These are phyloP conservation scores for Okamejei kenojei DNA, from an alignment of 2,797 vertebrate species.

Conservation along the genomic window DNA sequence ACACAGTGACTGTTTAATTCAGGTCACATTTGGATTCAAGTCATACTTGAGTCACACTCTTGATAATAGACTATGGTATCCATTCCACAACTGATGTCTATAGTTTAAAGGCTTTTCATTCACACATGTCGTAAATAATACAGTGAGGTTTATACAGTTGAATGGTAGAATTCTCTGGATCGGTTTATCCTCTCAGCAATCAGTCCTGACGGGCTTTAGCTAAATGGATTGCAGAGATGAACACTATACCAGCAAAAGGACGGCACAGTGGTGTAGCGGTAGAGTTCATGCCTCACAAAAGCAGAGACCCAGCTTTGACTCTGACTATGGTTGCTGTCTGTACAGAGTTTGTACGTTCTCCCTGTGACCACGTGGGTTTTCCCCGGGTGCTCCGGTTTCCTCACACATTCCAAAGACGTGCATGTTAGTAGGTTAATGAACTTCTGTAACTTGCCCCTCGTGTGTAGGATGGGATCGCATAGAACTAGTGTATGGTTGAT, in stretches of 20 bases:
- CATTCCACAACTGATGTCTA: not conserved
- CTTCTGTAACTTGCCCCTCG: no score
- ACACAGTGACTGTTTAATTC: not conserved
- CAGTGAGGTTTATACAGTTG: not conserved
- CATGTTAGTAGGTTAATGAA: no score
- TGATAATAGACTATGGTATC: not conserved
- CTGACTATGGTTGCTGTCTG: no score
- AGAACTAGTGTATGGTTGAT: no score
- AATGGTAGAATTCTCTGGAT: not conserved
- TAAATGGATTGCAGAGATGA: not conserved
- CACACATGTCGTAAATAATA: not conserved
- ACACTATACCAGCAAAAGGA: not conserved
- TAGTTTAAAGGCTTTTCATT: not conserved
- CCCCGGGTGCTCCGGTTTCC: no score
- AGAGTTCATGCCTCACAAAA: no score
- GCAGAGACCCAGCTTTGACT: no score
- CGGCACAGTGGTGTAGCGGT: no score
- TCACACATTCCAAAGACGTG: no score
- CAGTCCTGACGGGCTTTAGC: not conserved
- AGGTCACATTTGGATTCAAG: not conserved
- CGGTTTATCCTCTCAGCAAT: not conserved
- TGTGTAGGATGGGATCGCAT: no score
- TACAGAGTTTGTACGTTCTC: no score
- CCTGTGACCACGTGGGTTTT: no score
- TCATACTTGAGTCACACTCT: not conserved